phyloP scores from a whole-genome alignment of 2,113 vertebrate species.

The Ahaetulla prasina region DNA sequence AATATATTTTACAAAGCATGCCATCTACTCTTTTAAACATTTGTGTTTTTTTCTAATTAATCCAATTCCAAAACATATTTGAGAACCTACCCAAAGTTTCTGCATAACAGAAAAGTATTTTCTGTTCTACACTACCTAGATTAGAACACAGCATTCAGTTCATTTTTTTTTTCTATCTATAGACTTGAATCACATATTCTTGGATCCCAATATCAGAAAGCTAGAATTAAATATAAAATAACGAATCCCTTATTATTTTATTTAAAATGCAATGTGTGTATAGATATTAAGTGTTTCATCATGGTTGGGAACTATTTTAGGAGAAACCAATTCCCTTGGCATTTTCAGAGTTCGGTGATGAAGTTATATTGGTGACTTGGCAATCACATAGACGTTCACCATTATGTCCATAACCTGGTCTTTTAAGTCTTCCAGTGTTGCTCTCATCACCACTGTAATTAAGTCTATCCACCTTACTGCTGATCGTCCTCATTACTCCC shows the following conservation, averaged over 20 bases:
- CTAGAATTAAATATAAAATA: neutral
- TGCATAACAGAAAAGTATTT: neutral
- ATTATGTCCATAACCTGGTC: neutral
- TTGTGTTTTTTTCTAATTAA: neutral
- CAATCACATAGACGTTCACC: neutral
- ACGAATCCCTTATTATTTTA: neutral
- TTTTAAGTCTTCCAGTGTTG: neutral
- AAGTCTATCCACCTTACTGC: neutral
- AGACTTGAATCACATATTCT: neutral
- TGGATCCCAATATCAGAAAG: neutral
- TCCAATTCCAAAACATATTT: neutral
- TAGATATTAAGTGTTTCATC: neutral
- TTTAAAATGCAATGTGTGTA: neutral
- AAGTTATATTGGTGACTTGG: neutral
- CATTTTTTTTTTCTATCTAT: neutral
- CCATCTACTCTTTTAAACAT: neutral
- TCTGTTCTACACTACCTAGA: neutral
- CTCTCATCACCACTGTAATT: neutral
- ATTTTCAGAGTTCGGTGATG: neutral
- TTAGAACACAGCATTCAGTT: neutral
- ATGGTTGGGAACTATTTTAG: neutral
- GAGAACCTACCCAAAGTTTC: neutral
- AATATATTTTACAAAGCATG: conserved; percentile 6
- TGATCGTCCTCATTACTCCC: neutral
- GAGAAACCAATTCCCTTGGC: neutral